A percentile compares a stretch with the other conserved stretches of the same genome.
phyloP scores from a whole-genome alignment of 2,888 invertebrate genomes.

The Drosophila formosana region DNA sequence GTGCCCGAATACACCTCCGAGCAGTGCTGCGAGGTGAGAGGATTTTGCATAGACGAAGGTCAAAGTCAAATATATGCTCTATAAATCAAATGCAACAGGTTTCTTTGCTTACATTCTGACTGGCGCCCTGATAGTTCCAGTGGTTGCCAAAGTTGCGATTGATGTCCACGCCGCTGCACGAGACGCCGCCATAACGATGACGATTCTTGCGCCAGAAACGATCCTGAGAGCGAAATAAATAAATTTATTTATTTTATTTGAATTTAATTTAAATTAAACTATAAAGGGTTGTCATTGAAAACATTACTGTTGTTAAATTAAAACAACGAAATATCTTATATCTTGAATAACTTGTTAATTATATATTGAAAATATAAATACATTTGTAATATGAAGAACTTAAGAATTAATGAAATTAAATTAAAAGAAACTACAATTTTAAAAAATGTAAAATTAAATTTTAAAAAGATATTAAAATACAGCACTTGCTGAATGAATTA shows the following conservation, averaged over 20 bases:
- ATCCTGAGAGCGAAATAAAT: conserved; percentile 62
- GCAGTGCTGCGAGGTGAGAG: conserved; percentile 73
- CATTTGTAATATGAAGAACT: background rate
- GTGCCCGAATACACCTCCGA: conserved; percentile 84
- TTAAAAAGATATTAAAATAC: background rate
- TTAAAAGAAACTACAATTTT: background rate
- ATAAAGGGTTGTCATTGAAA: no score
- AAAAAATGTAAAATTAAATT: background rate
- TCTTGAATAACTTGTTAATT: no score
- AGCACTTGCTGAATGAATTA: no score
- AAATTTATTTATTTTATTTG: no score
- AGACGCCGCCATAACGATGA: conserved; percentile 84
- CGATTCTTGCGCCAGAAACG: conserved; percentile 90
- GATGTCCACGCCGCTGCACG: conserved; percentile 90
- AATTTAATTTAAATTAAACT: no score
- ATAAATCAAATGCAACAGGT: conserved; percentile 37
- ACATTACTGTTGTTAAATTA: no score
- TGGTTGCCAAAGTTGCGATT: conserved; percentile 91
- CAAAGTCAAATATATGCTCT: conserved; percentile 42
- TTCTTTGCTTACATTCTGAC: conserved; percentile 83
- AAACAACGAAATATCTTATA: no score
- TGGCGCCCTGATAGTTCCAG: conserved; percentile 87
- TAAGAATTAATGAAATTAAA: no score
- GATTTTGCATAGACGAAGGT: conserved; percentile 35
- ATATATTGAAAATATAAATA: background rate